Base-by-base conservation (phyloP, 2,888 invertebrate genomes). In the Sarcophaga subvicina region DNA sequence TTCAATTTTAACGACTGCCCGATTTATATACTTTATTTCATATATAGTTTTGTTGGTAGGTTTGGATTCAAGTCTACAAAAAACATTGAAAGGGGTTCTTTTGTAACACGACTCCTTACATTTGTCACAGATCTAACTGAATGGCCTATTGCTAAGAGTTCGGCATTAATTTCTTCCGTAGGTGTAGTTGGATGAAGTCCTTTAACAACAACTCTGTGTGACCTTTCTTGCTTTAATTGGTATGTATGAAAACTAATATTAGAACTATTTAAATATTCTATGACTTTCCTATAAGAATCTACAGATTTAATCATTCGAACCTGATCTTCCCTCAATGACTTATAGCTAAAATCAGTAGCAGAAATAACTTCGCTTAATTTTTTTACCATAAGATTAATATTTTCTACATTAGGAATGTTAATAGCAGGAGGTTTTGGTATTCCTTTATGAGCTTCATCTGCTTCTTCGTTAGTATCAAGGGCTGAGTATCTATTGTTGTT, bases 21-120 rank as follows among this genome's bases (percentile, higher is more conserved):
- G 73, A 11, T 85, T 77, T 11, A 88, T 75, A 45, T 77, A 12
- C 63, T 79, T 79, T 20, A 78, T 67, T 54, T 70, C 70, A 22
- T 70, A 59, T 12, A 66, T 60, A 25, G 76, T 54, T 25, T 73
- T 81, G 70, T 88, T 88, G 71, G 83, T 87, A n/a, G 66, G 6
- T 77, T 45, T 10, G 88, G 83, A 45, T 86, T 82, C 25, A 83
- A 66, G 60, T 84, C 87, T 4, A 70, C 87, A 67, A 84, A 27
- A 27, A 27, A 27, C 27, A 27, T 27, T 27, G 27, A 27, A 27
- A 27, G 27, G 3, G 27, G 27, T 17, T 60, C 67, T n/a, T 87
- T 83, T 17, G 64, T 67, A 12, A 37, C 66, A 64, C 79, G 77
- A 12, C 70, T 69, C 14, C 47, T 64, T n/a, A 73, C 71, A 66